Evolutionary conservation across 2,888 invertebrate species (phyloP), one percentile per base, ranked within the genome.

Genomic region (Caenorhabditis sp.): DNA sequence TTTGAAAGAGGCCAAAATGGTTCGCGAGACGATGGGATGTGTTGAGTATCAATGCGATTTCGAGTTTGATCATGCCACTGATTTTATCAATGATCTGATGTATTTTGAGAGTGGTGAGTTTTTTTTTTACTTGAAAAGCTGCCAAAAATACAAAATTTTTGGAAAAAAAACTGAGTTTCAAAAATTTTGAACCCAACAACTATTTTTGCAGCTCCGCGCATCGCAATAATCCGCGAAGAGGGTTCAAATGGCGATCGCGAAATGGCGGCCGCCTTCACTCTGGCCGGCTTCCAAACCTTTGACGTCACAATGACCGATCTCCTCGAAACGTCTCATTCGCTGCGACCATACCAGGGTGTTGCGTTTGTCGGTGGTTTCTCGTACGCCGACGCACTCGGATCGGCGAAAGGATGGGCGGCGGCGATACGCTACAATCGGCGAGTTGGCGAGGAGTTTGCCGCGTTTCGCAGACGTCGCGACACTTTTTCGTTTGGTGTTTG

Each of bases 361-460:
- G 92, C 95, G 58, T 97, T 97, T 88, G 97, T 97, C 0, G 97
- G 95, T 55, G 99, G 99, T n/a, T 99, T 99, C 89, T 97, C 96
- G 89, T 97, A 96, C 89, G 97, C 95, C 54, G 95, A 95, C 93
- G 97, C 97, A 0, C 90, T 97, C 61, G 97, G 97, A 5, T 96
- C 97, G 0, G 97, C 95, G 0, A 97, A 95, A 90, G 90, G 55
- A 24, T 74, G 73, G 75, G 63, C 68, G 12, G 64, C 63, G 12
- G 66, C 57, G 14, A 55, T 74, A 10, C 37, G 43, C 12, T 66
- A 93, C 88, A 93, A 94, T 82, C 91, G 92, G 12, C 90, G 90
- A 1, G 88, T 97, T n/a, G 90, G 91, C 75, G 89, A 91, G 0
- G 94, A 95, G 88, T 93, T 99, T 81, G 89, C 92, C 24, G 90